Evolutionary conservation across 2,888 invertebrate species (phyloP).

Genomic region (Microctonus aethiopoides): DNA sequence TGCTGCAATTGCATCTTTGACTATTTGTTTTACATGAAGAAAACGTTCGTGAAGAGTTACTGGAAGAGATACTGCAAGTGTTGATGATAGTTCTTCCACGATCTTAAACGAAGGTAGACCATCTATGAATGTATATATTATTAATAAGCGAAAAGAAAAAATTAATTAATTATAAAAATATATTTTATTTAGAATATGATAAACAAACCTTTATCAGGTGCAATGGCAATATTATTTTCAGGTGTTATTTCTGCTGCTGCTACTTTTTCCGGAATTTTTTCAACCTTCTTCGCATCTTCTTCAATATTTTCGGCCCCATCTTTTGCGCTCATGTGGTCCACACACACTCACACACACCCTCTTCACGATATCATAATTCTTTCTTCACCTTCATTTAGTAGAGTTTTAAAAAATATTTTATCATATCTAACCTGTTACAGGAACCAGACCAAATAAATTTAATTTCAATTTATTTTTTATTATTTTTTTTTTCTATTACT

Average conservation of each 20-base stretch:
- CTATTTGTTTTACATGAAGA: constrained; percentile 55
- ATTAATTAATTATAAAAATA: neutral
- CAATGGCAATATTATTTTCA: neutral
- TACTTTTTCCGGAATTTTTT: constrained; percentile 2
- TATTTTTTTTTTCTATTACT: neutral
- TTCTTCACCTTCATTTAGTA: neutral
- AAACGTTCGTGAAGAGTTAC: constrained; percentile 58
- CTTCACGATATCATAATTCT: constrained; percentile 2
- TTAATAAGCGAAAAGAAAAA: neutral
- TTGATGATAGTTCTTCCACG: neutral
- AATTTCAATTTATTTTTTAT: neutral
- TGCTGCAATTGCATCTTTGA: constrained; percentile 56
- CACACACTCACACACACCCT: neutral
- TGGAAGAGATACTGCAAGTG: constrained; percentile 37
- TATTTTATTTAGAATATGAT: neutral
- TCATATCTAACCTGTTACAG: constrained; percentile 4
- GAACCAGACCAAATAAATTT: neutral
- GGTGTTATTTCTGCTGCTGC: neutral
- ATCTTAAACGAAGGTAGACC: too few species aligned
- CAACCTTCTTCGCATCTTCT: constrained; percentile 5
- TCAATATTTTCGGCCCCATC: constrained; percentile 4
- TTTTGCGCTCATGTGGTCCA: neutral
- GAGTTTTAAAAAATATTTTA: neutral
- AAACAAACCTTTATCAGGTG: neutral
- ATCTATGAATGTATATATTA: neutral